Evolutionary conservation across 2,113 vertebrate genomes (phyloP).

Genomic region (Sinocyclocheilus anshuiensis): DNA sequence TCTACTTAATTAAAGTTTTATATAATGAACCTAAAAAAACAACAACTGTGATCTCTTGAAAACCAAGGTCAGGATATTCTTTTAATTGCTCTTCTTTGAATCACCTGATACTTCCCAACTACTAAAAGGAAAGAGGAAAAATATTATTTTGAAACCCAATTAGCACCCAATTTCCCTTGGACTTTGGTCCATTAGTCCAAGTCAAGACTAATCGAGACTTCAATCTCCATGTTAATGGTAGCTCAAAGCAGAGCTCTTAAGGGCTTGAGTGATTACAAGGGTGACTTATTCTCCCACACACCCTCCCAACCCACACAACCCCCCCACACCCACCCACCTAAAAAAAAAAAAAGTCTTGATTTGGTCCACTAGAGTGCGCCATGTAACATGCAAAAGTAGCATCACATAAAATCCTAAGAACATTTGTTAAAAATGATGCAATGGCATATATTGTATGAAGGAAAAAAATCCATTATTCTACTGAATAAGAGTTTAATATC

Average conservation of each 20-base stretch:
- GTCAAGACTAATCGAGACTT: not conserved
- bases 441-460: not conserved
- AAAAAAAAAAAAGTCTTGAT: not conserved
- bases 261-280: conserved; percentile 4
- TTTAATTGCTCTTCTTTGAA: not conserved
- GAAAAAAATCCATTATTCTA: not conserved
- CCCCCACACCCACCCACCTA: not conserved
- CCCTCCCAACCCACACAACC: not conserved
- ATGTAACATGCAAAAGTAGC: not conserved
- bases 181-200: conserved; percentile 19
- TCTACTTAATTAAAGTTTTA: too few relatives aligned
- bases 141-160: not conserved
- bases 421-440: not conserved
- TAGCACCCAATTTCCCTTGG: conserved; percentile 39
- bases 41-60: not conserved
- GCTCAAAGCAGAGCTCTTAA: conserved; percentile 4
- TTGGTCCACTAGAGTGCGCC: conserved; percentile 8
- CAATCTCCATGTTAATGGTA: conserved; percentile 11
- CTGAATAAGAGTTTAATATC: too few relatives aligned
- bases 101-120: not conserved
- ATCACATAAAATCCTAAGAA: too few relatives aligned
- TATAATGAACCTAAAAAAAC: not conserved
- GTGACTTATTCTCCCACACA: not conserved
- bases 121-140: not conserved
- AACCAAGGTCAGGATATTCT: not conserved